phyloP scores from a whole-genome alignment of 2,797 vertebrate species.

The Sebastes matsubarae region DNA sequence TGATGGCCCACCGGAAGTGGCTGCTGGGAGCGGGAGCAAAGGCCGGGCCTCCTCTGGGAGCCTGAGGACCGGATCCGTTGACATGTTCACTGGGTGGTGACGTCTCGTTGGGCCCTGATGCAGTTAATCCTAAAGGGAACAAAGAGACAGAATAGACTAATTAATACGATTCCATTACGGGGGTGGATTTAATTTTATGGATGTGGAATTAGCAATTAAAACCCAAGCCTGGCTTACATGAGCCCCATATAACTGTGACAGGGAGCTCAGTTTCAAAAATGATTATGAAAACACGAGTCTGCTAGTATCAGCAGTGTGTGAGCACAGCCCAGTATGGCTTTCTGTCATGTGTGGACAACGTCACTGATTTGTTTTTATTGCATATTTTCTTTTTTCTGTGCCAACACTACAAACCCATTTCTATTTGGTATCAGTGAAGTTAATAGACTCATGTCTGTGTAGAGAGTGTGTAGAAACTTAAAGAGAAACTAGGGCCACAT shows the following conservation, averaged over 20 bases:
- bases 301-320: not conserved
- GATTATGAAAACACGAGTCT: not conserved
- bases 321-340: not conserved
- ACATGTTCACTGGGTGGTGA: conserved; percentile 48
- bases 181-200: conserved; percentile 67
- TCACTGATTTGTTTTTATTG: not conserved
- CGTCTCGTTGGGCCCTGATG: conserved; percentile 49
- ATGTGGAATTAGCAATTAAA: conserved; percentile 72
- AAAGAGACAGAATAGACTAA: conserved; percentile 68
- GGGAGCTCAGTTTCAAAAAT: conserved; percentile 5
- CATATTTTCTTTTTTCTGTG: not conserved
- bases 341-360: not conserved
- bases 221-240: conserved; percentile 39
- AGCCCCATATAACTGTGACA: conserved; percentile 5
- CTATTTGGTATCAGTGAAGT: not conserved
- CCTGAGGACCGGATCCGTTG: conserved; percentile 49
- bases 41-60: conserved; percentile 37
- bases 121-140: conserved; percentile 66
- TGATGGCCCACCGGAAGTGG: conserved; percentile 68
- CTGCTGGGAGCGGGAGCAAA: conserved; percentile 47
- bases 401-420: not conserved
- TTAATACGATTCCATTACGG: conserved; percentile 41
- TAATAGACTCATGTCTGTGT: not conserved
- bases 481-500: no score
- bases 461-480: not conserved